Base-by-base conservation (phyloP, 2,888 invertebrate genomes). In the Pocota personata region DNA sequence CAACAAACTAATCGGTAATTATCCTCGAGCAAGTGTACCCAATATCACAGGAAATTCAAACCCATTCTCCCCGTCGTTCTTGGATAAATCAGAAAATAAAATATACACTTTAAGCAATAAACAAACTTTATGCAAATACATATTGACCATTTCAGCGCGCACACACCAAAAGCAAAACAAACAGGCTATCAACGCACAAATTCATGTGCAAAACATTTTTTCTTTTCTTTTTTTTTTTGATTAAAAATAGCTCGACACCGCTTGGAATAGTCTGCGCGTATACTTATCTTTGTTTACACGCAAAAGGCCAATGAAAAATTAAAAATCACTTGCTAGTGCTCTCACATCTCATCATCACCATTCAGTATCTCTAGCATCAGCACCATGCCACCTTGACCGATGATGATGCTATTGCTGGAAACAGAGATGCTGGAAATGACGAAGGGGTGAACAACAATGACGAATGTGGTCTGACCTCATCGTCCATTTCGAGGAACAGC, bases 101-200 rank as follows among this genome's bases (percentile, higher is more conserved):
- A 58, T 27, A 64, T 67, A 76, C 73, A 67, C 48, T 67, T 66
- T 40, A 40, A 73, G 78, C 62, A 55, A 78, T 73, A 78, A 83
- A 73, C 78, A 78, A 83, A 78, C 78, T 78, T 69, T 55, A 83
- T 78, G 83, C 83, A 73, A 69, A 78, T 82, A 60, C 62, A 78
- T 67, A 55, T 77, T 62, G 32, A 30, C 24, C 19, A 52, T 30
- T 43, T 58, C 64, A 64, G 43, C 67, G 43, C 52, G 67, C 52
- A 77, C 50, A 46, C 6, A 37, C 2, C 37, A 16, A 60, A 69
- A 83, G 37, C 35, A 52, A 73, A 73, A 78, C 73, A 67, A 73
- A 62, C 60, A 50, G 48, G 46, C 46, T 32, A 83, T 67, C 60
- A 58, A 60, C 67, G 37, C 57, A 77, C 40, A 58, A 50, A 67